phyloP scores from a whole-genome alignment of 2,797 vertebrate genomes.

The Anguilla marmorata region DNA sequence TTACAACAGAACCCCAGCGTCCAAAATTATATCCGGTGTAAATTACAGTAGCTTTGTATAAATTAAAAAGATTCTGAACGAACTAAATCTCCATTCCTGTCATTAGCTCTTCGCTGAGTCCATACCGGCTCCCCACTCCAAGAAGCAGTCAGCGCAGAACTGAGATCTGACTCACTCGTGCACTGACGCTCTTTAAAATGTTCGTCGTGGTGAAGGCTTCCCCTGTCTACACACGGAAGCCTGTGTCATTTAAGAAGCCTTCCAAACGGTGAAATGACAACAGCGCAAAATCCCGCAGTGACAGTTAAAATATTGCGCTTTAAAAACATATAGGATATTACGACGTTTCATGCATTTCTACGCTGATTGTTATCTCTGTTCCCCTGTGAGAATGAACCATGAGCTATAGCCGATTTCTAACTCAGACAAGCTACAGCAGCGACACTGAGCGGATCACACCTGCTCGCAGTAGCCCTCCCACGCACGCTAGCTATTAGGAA shows the following conservation, averaged over 20 bases:
- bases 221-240: conserved; percentile 24
- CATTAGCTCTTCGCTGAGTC: conserved; percentile 18
- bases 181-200: background rate
- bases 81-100: conserved; percentile 21
- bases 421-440: conserved; percentile 26
- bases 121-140: conserved; percentile 22
- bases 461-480: conserved; percentile 34
- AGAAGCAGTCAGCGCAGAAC: conserved; percentile 17
- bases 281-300: background rate
- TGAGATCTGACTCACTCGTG: conserved; percentile 27
- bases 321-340: background rate
- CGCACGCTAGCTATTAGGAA: background rate
- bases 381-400: background rate
- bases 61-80: background rate
- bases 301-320: conserved; percentile 3
- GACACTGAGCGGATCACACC: conserved; percentile 35
- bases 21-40: conserved; percentile 19
- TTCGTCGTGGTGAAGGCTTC: conserved; percentile 23
- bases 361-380: background rate
- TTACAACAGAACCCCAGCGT: conserved; percentile 25
- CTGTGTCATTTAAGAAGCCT: conserved; percentile 21
- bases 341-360: conserved; percentile 2
- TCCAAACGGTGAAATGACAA: conserved; percentile 1
- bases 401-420: background rate
- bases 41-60: conserved; percentile 7